These are phyloP conservation scores for Leptinotarsa juncta DNA, from an alignment of 2,888 invertebrate species.

Conservation along the genomic window DNA sequence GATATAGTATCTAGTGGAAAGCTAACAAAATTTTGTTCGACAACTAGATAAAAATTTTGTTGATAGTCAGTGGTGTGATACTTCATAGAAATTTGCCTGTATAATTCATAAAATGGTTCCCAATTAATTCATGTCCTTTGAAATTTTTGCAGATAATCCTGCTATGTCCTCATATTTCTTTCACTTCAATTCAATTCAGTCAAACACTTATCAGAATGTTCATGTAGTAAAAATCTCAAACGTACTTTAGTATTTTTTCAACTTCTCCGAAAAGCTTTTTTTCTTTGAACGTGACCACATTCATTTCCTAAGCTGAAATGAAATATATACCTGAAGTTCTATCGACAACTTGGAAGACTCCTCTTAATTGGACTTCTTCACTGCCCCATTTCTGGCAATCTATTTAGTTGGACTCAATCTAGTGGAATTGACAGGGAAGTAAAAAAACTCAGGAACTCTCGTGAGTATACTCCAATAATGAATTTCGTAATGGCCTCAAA, in stretches of 20 bases:
- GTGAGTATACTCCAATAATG: conserved; percentile 39
- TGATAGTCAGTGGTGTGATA: too few relatives aligned
- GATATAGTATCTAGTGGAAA: too few relatives aligned
- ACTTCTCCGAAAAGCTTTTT: not conserved
- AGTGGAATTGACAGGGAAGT: conserved; percentile 40
- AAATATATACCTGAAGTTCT: conserved; percentile 16
- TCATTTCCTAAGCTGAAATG: conserved; percentile 5
- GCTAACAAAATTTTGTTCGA: too few relatives aligned
- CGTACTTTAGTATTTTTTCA: not conserved
- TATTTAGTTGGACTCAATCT: conserved; percentile 40
- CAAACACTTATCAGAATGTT: not conserved
- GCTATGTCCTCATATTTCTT: too few relatives aligned
- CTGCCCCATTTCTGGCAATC: conserved; percentile 40
- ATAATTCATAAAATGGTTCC: too few relatives aligned
- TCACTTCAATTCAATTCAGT: too few relatives aligned
- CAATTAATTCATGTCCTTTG: too few relatives aligned
- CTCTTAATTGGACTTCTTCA: conserved; percentile 37
- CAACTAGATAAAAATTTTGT: too few relatives aligned
- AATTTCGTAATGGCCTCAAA: conserved; percentile 36
- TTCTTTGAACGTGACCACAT: not conserved
- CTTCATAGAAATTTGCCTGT: too few relatives aligned
- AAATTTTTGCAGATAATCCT: too few relatives aligned
- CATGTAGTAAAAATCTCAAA: not conserved
- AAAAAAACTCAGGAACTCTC: conserved; percentile 36
- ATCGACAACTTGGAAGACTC: conserved; percentile 19